Conservation (phyloP, 2,113 vertebrate species). For the Terrapene triunguis region DNA sequence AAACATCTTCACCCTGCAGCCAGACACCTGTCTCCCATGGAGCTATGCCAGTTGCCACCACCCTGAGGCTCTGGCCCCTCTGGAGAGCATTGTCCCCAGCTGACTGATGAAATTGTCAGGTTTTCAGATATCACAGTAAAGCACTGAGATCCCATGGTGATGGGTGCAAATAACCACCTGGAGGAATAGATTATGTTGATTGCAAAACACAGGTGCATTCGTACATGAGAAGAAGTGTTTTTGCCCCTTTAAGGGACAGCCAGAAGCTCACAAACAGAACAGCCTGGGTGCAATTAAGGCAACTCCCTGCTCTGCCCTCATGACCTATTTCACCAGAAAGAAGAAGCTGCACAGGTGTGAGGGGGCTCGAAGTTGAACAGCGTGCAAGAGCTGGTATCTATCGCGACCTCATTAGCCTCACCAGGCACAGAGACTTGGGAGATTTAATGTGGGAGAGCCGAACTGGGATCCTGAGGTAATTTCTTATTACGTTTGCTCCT, state of each 20-base stretch:
- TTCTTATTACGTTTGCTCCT: no score
- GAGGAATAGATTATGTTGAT: not conserved
- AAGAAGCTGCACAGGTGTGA: no score
- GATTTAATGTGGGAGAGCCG: no score
- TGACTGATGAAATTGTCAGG: not conserved
- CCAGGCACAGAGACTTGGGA: no score
- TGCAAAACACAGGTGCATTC: not conserved
- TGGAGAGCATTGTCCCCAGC: not conserved
- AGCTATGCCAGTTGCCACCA: not conserved
- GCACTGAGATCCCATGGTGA: fast-evolving
- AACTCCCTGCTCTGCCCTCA: not conserved
- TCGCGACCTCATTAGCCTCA: no score
- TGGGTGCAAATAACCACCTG: not conserved
- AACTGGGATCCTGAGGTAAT: no score
- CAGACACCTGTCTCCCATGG: conserved; percentile 29
- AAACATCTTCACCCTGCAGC: not conserved
- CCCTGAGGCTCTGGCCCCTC: not conserved
- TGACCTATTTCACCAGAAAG: not conserved
- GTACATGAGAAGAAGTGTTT: not conserved
- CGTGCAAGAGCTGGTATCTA: no score
- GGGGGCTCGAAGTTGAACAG: no score
- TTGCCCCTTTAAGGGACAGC: not conserved
- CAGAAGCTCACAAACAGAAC: not conserved
- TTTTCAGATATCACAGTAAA: fast-evolving
- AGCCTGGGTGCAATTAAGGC: not conserved